Evolutionary conservation across 2,113 vertebrate species (phyloP).

Genomic region (Mesembrinibis cayennensis): DNA sequence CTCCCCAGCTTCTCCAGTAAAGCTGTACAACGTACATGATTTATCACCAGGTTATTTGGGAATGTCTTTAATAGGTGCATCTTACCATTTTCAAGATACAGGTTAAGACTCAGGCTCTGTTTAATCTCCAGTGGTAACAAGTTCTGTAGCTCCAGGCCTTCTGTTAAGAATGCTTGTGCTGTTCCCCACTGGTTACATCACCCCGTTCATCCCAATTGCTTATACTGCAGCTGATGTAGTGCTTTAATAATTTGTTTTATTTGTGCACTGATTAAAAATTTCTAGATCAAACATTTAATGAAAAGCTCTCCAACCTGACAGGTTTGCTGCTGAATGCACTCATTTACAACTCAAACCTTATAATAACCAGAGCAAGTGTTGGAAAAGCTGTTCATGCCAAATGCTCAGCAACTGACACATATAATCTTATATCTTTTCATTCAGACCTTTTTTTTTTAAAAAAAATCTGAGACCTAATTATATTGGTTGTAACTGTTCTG

Average conservation of each 20-base stretch:
- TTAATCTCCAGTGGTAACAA: conserved; percentile 52
- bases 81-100: conserved; percentile 28
- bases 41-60: conserved; percentile 9
- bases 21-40: not conserved
- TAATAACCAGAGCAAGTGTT: conserved; percentile 65
- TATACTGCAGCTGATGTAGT: conserved; percentile 27
- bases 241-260: conserved; percentile 66
- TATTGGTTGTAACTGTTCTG: conserved; percentile 52
- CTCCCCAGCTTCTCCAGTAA: not conserved
- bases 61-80: conserved; percentile 20
- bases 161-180: conserved; percentile 44
- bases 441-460: not conserved
- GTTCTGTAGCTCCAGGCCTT: conserved; percentile 47
- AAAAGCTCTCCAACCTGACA: conserved; percentile 50
- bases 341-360: conserved; percentile 47
- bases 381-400: conserved; percentile 59
- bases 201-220: conserved; percentile 47
- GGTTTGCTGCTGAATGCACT: conserved; percentile 57
- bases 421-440: conserved; percentile 61
- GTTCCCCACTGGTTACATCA: conserved; percentile 52
- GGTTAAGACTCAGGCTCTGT: conserved; percentile 36
- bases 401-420: conserved; percentile 60
- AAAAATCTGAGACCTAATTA: conserved; percentile 30
- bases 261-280: conserved; percentile 65
- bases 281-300: conserved; percentile 66